These are phyloP conservation scores for Lamproptera curius DNA, from an alignment of 2,888 invertebrate genomes.

Conservation along the genomic window DNA sequence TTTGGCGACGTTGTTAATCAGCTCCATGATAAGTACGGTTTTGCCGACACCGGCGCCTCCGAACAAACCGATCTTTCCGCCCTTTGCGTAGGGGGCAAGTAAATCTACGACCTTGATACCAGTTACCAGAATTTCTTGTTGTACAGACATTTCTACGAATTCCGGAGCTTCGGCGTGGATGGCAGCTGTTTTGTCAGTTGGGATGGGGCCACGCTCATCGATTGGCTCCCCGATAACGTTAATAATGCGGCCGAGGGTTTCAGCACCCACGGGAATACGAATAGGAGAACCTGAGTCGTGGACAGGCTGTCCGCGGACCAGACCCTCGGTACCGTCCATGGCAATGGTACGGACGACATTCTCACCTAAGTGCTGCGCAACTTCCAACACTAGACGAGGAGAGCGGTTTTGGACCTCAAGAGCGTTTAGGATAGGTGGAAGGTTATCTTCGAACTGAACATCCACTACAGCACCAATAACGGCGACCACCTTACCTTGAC, in stretches of 20 bases:
- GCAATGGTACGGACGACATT: conserved; percentile 95
- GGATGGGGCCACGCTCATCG: conserved; percentile 93
- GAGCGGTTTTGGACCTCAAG: conserved; percentile 92
- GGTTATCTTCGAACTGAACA: conserved; percentile 94
- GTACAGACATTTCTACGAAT: conserved; percentile 94
- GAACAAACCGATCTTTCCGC: conserved; percentile 96
- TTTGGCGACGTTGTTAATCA: conserved; percentile 97
- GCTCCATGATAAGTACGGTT: conserved; percentile 97
- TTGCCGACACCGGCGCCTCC: conserved; percentile 98
- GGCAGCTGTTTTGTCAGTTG: conserved; percentile 85
- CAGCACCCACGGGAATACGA: conserved; percentile 93
- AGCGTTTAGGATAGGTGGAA: conserved; percentile 97
- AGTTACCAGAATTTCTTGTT: conserved; percentile 94
- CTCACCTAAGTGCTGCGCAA: conserved; percentile 95
- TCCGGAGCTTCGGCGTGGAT: conserved; percentile 95
- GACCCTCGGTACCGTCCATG: conserved; percentile 96
- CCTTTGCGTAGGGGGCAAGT: conserved; percentile 95
- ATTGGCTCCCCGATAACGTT: conserved; percentile 94
- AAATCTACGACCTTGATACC: conserved; percentile 97
- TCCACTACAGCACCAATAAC: conserved; percentile 99
- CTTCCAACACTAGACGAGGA: conserved; percentile 89
- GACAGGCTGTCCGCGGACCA: conserved; percentile 92
- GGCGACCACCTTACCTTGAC: conserved; percentile 88
- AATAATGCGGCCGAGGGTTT: conserved; percentile 94
- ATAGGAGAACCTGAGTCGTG: conserved; percentile 92